phyloP scores from a whole-genome alignment of 1,140 invertebrate genomes.

The Venturia canescens region DNA sequence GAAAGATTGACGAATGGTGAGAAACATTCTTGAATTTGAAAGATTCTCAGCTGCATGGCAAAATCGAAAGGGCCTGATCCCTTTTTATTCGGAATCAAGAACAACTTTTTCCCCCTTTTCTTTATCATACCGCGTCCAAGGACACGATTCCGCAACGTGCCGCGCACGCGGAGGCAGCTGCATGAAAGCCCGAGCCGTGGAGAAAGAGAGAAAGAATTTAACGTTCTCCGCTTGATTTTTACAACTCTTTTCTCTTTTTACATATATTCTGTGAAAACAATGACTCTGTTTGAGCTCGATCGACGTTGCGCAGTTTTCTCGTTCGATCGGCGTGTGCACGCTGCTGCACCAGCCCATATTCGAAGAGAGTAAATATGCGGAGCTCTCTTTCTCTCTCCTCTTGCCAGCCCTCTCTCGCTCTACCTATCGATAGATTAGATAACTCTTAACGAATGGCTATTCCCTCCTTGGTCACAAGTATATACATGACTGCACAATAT shows the following conservation, averaged over 20 bases:
- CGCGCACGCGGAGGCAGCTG: too few species aligned
- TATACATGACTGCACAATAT: slow-evolving; percentile 21
- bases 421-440: slow-evolving; percentile 42
- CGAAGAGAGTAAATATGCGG: slow-evolving; percentile 40
- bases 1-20: too few species aligned
- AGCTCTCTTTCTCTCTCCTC: background rate
- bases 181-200: background rate
- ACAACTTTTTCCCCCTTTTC: background rate
- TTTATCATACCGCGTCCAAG: background rate
- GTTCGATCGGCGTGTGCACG: slow-evolving; percentile 32
- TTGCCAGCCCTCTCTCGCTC: background rate
- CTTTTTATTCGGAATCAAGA: background rate
- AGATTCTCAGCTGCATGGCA: background rate
- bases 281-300: slow-evolving; percentile 19
- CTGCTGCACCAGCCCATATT: slow-evolving; percentile 12
- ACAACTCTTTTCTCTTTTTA: slow-evolving; percentile 1
- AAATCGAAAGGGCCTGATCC: background rate
- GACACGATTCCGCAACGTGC: too few species aligned
- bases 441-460: slow-evolving; percentile 41
- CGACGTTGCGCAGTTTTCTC: slow-evolving; percentile 30
- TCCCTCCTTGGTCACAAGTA: background rate
- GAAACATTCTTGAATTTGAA: too few species aligned
- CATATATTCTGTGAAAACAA: slow-evolving; percentile 33
- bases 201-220: slow-evolving; percentile 7
- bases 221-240: background rate